Conservation (phyloP, 2,888 invertebrate species). For the Epiperipatus broadwayi region DNA sequence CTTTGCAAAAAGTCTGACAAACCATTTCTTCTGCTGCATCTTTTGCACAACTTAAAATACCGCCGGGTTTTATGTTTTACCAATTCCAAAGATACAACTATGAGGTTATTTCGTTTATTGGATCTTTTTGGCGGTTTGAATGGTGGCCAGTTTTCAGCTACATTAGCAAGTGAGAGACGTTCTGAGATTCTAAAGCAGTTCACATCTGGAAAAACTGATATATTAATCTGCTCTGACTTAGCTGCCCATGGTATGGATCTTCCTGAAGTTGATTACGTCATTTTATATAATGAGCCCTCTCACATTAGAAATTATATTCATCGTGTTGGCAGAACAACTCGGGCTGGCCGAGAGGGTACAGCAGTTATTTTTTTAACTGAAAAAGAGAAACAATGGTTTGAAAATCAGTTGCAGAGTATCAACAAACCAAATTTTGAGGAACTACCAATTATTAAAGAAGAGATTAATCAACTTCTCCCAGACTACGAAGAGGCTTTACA, state of each 20-base stretch:
- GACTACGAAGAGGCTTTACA: conserved; percentile 45
- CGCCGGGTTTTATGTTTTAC: conserved; percentile 74
- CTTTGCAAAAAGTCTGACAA: conserved; percentile 35
- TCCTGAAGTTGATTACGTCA: conserved; percentile 63
- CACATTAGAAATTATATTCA: conserved; percentile 80
- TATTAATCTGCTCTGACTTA: conserved; percentile 68
- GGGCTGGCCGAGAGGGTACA: conserved; percentile 67
- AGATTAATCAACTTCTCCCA: conserved; percentile 40
- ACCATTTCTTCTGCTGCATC: conserved; percentile 55
- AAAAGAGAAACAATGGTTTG: conserved; percentile 20
- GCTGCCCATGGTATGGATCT: conserved; percentile 88
- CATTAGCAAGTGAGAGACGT: conserved; percentile 39
- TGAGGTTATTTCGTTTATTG: too few species aligned
- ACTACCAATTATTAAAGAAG: conserved; percentile 36
- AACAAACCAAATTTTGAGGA: conserved; percentile 37
- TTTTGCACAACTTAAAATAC: conserved; percentile 37
- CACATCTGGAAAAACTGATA: conserved; percentile 34
- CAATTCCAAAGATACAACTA: conserved; percentile 57
- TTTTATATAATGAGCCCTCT: conserved; percentile 76
- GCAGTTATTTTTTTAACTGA: conserved; percentile 54
- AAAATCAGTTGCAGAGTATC: conserved; percentile 32
- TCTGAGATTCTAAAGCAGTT: conserved; percentile 48
- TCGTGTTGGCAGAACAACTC: conserved; percentile 76
- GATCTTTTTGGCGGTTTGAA: too few species aligned
- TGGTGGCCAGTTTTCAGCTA: conserved; percentile 31